A percentile compares a stretch with the other conserved stretches of the same genome.
Evolutionary conservation across 2,797 vertebrate species (phyloP).

Genomic region (Dendrocincla tyrannina): DNA sequence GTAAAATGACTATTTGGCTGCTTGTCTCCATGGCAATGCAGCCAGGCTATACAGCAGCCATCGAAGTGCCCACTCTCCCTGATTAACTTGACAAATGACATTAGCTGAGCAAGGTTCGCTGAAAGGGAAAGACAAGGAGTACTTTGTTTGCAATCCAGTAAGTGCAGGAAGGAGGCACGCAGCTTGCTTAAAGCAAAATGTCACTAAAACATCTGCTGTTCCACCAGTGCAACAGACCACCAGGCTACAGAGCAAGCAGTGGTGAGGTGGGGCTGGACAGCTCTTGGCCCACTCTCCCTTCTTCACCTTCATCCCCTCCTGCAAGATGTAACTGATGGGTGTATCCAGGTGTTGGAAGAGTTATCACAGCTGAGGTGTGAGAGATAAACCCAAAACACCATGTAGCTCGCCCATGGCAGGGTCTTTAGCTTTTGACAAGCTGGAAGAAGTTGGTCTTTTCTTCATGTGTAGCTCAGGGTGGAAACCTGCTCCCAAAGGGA

Average conservation of each 20-base stretch:
- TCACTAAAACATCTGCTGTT: not conserved
- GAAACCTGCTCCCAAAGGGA: not conserved
- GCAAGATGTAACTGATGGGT: not conserved
- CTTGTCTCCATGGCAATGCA: constrained; percentile 40
- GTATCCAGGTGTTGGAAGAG: not conserved
- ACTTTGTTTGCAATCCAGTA: constrained; percentile 36
- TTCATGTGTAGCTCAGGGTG: not conserved
- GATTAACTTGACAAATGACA: constrained; percentile 59
- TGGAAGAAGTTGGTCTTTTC: not conserved
- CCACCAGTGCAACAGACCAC: not conserved
- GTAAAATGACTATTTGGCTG: constrained; percentile 12
- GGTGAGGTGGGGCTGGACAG: not conserved
- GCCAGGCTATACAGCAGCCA: constrained; percentile 8
- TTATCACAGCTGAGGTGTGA: not conserved
- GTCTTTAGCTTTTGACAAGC: not conserved
- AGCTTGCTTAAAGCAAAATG: not conserved
- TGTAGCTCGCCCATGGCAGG: not conserved
- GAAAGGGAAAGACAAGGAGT: constrained; percentile 25
- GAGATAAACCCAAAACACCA: not conserved
- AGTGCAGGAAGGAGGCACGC: not conserved
- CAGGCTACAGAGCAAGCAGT: not conserved
- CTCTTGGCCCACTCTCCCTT: fast-evolving
- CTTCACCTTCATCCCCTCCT: not conserved
- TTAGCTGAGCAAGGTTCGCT: not conserved
- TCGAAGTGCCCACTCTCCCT: constrained; percentile 32